Base-by-base conservation (phyloP, 2,888 invertebrate species). In the Heliconius cydno region DNA sequence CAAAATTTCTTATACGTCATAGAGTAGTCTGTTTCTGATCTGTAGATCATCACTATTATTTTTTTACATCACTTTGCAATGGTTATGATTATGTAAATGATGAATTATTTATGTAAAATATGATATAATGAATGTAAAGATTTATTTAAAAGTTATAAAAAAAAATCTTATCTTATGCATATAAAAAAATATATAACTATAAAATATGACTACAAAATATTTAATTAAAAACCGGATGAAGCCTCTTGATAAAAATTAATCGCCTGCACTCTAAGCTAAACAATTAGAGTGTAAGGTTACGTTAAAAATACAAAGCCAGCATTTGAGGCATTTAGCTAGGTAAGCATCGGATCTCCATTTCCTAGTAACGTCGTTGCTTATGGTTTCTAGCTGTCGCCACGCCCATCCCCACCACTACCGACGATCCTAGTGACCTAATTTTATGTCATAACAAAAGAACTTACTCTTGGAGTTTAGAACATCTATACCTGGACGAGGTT, bases 361-460 rank as follows among this genome's bases (percentile, higher is more conserved):
- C 57, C 60, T 34, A 63, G 75, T 70, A 79, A 63, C 60, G 77
- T 52, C 52, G 22, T 25, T 22, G 25, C 4, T 10, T 63, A 60
- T 34, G 41, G 30, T 46, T 65, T 68, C 73, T 81, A 78, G 80
- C 38, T 77, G 41, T 72, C n/a, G 72, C 79, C 79, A 79, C 82
- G 81, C 81, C 79, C 78, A 76, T 63, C 70, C 66, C 34, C 75
- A 73, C 71, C 70, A 74, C 52, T 34, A n/a, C 34, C 30, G 30
- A 34, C 41, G 25, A 57, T 67, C 12, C 38, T 46, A 19, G 41
- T 73, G 73, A 73, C 78, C 71, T 38, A 30, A 67, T 67, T 78
- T 78, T 67, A 57, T n/a, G 12, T 38, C 25, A 52, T 28, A 52
- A 52, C 34, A 78, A 73, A n/a, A 77, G 25, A 46, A 28, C 10